Conservation (phyloP, 2,113 vertebrate species). For the Pardalotus punctatus region DNA sequence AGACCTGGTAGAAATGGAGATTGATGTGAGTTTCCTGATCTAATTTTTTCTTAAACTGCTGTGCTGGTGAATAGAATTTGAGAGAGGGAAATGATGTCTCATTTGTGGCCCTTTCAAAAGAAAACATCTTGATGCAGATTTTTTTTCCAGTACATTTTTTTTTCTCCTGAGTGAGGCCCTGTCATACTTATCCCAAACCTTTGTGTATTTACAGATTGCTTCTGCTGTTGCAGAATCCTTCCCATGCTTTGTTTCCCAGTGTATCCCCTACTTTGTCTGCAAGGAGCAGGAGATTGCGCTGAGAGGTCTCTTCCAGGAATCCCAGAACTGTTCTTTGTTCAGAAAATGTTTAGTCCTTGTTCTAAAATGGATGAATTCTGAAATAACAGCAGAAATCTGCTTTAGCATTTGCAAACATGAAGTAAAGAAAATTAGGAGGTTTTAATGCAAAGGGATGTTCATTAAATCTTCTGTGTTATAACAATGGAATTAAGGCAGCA, state of each 20-base stretch:
- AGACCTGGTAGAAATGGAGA: background rate
- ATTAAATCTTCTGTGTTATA: background rate
- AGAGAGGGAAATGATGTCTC: background rate
- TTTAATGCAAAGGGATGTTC: background rate
- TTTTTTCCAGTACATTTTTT: background rate
- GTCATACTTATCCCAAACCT: background rate
- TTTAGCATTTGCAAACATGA: background rate
- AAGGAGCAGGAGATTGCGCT: background rate
- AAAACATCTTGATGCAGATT: background rate
- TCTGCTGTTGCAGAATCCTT: background rate
- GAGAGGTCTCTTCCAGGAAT: background rate
- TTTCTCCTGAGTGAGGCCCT: background rate
- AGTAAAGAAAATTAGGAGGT: background rate
- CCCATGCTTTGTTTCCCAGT: accelerated
- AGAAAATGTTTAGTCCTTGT: background rate
- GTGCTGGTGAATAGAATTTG: background rate
- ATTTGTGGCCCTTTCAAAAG: background rate
- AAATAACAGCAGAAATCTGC: background rate
- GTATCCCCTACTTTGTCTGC: background rate
- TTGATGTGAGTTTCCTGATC: background rate
- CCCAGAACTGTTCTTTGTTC: background rate
- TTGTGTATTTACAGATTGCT: background rate
- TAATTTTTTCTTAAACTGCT: background rate
- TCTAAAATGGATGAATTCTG: background rate
- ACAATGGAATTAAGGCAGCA: background rate